Conservation (phyloP, 30 jellyfish, hydroid and myxozoan species). For the Phacellophora camtschatica region DNA sequence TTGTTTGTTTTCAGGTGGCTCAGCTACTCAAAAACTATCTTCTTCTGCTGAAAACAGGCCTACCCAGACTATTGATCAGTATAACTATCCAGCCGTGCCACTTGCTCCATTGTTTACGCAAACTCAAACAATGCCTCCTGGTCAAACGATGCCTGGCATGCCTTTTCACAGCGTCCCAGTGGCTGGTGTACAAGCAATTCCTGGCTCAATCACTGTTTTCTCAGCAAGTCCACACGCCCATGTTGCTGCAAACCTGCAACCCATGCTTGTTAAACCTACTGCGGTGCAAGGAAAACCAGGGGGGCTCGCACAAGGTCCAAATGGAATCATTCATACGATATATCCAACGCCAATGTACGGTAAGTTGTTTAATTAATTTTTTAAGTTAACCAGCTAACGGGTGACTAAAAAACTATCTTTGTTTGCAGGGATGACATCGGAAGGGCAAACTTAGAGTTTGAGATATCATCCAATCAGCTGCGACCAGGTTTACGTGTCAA, state of each 20-base stretch:
- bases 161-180: conserved; percentile 62
- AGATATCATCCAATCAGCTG: too few species aligned
- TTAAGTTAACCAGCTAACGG: too few species aligned
- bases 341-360: conserved; percentile 64
- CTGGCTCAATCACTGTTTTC: conserved; percentile 38
- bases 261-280: conserved; percentile 29
- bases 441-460: too few species aligned
- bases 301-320: conserved; percentile 73
- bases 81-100: conserved; percentile 53
- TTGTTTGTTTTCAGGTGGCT: too few species aligned
- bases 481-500: too few species aligned
- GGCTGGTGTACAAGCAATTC: conserved; percentile 50
- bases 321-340: conserved; percentile 59
- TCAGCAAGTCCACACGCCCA: conserved; percentile 50
- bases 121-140: too few species aligned
- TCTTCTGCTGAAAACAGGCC: conserved; percentile 5
- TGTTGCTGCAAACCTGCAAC: conserved; percentile 36
- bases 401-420: too few species aligned
- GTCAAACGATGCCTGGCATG: conserved; percentile 26
- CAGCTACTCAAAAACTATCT: too few species aligned
- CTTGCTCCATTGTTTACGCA: conserved; percentile 27
- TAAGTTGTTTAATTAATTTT: neutral
- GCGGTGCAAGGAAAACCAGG: conserved; percentile 45
- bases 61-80: conserved; percentile 2
- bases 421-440: too few species aligned